Evolutionary conservation across 2,888 invertebrate species (phyloP).

Genomic region (Pyrrhia umbra): DNA sequence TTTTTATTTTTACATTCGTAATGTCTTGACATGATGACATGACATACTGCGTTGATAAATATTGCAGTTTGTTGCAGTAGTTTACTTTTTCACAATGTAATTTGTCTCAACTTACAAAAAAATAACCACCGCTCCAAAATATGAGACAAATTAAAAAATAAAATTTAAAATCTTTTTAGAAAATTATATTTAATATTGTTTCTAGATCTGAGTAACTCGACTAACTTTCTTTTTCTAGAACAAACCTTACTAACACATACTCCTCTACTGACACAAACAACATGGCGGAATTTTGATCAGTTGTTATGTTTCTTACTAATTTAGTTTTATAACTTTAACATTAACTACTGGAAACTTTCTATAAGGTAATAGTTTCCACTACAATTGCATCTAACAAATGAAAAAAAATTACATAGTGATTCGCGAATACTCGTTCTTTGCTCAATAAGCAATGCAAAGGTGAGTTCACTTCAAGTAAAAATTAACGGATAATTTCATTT

Average conservation of each 20-base stretch:
- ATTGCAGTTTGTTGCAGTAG: too few species aligned
- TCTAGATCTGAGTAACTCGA: constrained; percentile 29
- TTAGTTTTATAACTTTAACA: constrained; percentile 54
- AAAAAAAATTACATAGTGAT: constrained; percentile 24
- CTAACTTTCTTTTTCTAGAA: constrained; percentile 35
- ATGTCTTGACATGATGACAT: too few species aligned
- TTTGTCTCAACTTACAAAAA: background rate
- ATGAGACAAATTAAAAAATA: too few species aligned
- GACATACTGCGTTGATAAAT: too few species aligned
- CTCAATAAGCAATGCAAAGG: constrained; percentile 54
- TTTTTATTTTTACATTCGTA: too few species aligned
- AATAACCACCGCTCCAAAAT: too few species aligned
- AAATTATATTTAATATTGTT: too few species aligned
- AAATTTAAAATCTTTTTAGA: too few species aligned
- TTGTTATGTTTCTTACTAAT: constrained; percentile 70
- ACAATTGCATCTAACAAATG: constrained; percentile 18
- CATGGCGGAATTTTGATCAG: constrained; percentile 84
- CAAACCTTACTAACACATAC: background rate
- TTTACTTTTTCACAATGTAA: too few species aligned
- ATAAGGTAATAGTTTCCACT: constrained; percentile 26
- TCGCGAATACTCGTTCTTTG: constrained; percentile 30
- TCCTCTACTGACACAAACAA: constrained; percentile 76
- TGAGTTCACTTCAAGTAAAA: constrained; percentile 52
- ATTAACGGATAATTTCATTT: constrained; percentile 74
- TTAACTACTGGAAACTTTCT: constrained; percentile 45